phyloP scores from a whole-genome alignment of 2,888 invertebrate genomes.

The Spisula subtruncata region DNA sequence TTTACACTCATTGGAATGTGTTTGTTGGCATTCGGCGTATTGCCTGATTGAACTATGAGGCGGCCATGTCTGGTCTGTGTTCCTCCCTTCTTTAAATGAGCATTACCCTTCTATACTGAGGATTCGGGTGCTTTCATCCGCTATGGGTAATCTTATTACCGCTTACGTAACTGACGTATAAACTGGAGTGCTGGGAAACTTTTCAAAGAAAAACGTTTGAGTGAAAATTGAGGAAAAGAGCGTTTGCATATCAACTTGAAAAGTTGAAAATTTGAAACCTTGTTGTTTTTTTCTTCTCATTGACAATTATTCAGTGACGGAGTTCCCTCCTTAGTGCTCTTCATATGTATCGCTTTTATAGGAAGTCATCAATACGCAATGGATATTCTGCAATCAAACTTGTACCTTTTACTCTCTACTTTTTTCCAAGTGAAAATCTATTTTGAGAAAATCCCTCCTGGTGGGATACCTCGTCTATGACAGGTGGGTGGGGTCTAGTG shows the following conservation, averaged over 20 bases:
- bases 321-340: slow-evolving; percentile 36
- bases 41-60: slow-evolving; percentile 33
- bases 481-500: neutral
- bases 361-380: slow-evolving; percentile 33
- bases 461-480: too few species aligned
- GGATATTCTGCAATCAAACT: slow-evolving; percentile 20
- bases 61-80: slow-evolving; percentile 8
- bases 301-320: slow-evolving; percentile 27
- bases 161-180: neutral
- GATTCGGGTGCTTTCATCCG: slow-evolving; percentile 21
- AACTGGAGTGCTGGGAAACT: slow-evolving; percentile 5
- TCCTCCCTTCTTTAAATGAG: slow-evolving; percentile 37
- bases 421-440: neutral
- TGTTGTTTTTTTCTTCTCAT: slow-evolving; percentile 2
- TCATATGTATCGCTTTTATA: slow-evolving; percentile 28
- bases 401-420: neutral
- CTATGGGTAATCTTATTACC: neutral
- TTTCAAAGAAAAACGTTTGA: slow-evolving; percentile 11
- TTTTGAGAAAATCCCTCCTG: neutral
- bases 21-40: slow-evolving; percentile 23
- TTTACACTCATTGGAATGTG: slow-evolving; percentile 53
- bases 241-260: slow-evolving; percentile 42
- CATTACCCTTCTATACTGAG: slow-evolving; percentile 34
- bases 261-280: slow-evolving; percentile 31
- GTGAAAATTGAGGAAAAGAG: neutral